Evolutionary conservation across 1,140 invertebrate species (phyloP), one percentile per base, ranked within the genome.

Genomic region (Cecropterus lyciades): DNA sequence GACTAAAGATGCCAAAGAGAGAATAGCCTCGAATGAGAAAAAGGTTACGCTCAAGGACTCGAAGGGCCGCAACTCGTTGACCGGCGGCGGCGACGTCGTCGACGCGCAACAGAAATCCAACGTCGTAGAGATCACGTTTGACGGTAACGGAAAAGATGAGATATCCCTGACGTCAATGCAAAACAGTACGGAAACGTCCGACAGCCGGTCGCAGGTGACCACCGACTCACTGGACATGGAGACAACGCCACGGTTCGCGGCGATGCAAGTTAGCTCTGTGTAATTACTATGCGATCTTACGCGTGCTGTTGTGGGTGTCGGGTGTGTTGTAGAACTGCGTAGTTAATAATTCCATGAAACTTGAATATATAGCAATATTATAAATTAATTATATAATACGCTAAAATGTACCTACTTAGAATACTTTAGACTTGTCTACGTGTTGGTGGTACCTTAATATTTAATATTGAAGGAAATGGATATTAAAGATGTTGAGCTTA

Each of bases 221-320:
- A 84, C 81, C 0, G 92, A 92, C 62, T 92, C 92, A 0, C 69
- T 92, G 48, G 84, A 92, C 16, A 78, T 87, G 48, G 90, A 87
- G 20, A 83, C 85, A 0, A 82, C 91, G 7, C 80, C 84, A 4
- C 84, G 92, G 8, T 85, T 92, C 48, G 73, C 89, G 27, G 86
- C 89, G 9, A 93, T 93, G 92, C 92, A 93, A 89, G 92, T 93
- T 62, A 92, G 92, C 71, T 93, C 92, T 14, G 92, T 93, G 20
- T 92, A 79, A 77, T 60, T 51, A 42, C 16, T 56, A 59, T 14
- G 33, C 45, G 33, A 33, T 11, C 13, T 53, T 63, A 46, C 14
- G 11, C 17, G 10, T 69, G 27, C 15, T 48, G 53, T 60, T 46
- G 10, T 51, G 56, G 48, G 11, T 49, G 51, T 27, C 59, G 45